Evolutionary conservation across 1,140 invertebrate species (phyloP).

Genomic region (Anadara kagoshimensis): DNA sequence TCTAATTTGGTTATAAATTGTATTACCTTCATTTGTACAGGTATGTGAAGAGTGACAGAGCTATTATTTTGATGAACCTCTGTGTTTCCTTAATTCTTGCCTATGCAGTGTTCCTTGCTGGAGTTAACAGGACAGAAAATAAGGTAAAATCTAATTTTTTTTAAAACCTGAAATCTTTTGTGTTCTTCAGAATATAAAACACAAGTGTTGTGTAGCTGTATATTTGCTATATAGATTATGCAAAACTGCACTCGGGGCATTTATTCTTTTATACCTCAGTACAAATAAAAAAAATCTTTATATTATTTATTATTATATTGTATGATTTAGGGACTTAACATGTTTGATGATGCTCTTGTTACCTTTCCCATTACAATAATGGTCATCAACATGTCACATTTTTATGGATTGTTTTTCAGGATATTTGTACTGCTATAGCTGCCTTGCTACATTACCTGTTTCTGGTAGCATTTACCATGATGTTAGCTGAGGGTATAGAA

Average conservation of each 20-base stretch:
- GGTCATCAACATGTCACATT: constrained; percentile 9
- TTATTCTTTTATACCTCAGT: too few species aligned
- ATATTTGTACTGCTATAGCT: constrained; percentile 48
- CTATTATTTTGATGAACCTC: constrained; percentile 45
- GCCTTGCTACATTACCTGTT: constrained; percentile 51
- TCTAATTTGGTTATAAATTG: too few species aligned
- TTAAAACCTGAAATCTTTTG: too few species aligned
- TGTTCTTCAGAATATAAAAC: too few species aligned
- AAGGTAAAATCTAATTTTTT: too few species aligned
- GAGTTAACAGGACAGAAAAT: constrained; percentile 39
- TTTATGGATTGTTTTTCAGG: constrained; percentile 32
- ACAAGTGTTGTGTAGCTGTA: too few species aligned
- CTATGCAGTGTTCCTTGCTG: constrained; percentile 44
- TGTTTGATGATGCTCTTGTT: not conserved
- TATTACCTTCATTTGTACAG: constrained; percentile 23
- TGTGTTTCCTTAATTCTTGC: constrained; percentile 51
- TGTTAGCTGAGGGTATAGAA: constrained; percentile 52
- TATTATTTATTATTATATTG: not conserved
- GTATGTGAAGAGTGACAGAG: constrained; percentile 46
- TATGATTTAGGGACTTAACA: not conserved
- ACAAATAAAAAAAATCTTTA: too few species aligned
- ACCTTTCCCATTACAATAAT: not conserved
- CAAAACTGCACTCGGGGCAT: too few species aligned
- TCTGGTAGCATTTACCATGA: constrained; percentile 52
- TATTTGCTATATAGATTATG: too few species aligned